Evolutionary conservation across 2,797 vertebrate species (phyloP).

Genomic region (Coendou prehensilis): DNA sequence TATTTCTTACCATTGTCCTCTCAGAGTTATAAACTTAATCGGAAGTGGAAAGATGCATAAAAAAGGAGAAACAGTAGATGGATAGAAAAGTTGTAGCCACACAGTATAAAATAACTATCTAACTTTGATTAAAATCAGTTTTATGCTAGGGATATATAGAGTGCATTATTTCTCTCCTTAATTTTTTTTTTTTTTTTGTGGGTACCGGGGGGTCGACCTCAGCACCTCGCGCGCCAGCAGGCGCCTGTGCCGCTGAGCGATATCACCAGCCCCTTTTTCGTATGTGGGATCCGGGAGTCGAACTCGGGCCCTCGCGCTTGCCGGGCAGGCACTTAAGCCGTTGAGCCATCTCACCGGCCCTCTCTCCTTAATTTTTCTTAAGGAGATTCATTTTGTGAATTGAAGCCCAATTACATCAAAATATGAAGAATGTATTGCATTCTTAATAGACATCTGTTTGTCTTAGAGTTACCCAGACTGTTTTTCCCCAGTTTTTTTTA

Average conservation of each 20-base stretch:
- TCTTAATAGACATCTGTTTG: neutral
- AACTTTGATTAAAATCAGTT: neutral
- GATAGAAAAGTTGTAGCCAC: neutral
- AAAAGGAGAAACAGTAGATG: neutral
- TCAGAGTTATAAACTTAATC: neutral
- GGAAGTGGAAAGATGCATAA: neutral
- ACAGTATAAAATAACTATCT: neutral
- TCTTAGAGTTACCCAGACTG: neutral
- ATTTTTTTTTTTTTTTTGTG: no score
- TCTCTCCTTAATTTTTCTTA: neutral
- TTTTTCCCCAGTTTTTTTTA: neutral
- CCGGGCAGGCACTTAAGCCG: no score
- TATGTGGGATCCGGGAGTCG: no score
- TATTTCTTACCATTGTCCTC: neutral
- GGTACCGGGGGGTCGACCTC: no score
- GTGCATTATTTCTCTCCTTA: neutral
- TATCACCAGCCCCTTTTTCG: no score
- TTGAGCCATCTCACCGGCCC: no score
- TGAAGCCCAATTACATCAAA: neutral
- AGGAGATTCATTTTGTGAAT: neutral
- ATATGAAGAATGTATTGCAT: neutral
- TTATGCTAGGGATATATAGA: neutral
- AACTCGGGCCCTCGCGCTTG: no score
- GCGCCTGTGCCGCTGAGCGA: no score
- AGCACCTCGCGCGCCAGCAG: no score